Percentiles rank a stretch among this genome's conserved stretches.
Evolutionary conservation across 2,888 invertebrate genomes (phyloP).

Genomic region (Seira sanloemensis): DNA sequence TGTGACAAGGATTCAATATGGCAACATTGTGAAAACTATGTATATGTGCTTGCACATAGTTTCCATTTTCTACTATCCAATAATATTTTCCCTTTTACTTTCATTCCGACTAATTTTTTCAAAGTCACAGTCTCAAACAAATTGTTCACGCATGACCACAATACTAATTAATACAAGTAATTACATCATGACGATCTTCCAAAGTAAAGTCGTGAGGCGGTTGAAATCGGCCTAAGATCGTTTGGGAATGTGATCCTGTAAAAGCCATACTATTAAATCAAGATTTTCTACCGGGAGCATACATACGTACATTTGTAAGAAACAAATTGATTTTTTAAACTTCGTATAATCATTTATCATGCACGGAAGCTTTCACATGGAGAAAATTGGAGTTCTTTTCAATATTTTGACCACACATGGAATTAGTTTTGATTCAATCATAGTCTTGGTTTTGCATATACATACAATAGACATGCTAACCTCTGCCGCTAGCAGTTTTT

Average conservation of each 20-base stretch:
- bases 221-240: not conserved
- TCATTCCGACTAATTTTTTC: not conserved
- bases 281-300: not conserved
- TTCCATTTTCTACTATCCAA: not conserved
- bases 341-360: not conserved
- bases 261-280: not conserved
- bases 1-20: not conserved
- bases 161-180: not conserved
- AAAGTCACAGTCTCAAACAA: not conserved
- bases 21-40: not conserved
- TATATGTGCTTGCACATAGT: not conserved
- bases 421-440: not conserved
- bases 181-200: not conserved
- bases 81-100: not conserved
- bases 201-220: too few species aligned
- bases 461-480: not conserved
- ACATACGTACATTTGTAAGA: not conserved
- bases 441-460: not conserved
- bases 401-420: not conserved
- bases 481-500: not conserved
- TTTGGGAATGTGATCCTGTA: not conserved
- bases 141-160: not conserved
- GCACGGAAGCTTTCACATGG: not conserved
- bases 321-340: not conserved
- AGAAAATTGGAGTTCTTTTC: not conserved